A percentile compares a stretch with the other conserved stretches of the same genome.
Conservation (phyloP, 2,888 invertebrate genomes). For the Ophioninae sp. region DNA sequence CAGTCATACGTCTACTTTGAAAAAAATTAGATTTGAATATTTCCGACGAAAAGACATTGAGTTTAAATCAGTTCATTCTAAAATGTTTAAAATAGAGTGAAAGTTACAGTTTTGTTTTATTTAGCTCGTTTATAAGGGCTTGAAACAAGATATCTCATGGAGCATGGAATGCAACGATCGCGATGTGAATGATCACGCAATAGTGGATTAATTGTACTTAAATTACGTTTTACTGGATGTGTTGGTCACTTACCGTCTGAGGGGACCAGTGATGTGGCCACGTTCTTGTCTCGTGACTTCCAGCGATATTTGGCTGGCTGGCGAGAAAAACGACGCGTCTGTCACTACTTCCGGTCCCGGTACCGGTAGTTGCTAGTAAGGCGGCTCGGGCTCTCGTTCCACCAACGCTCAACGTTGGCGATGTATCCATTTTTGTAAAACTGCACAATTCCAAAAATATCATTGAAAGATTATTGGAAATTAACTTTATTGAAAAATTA, state of each 20-base stretch:
- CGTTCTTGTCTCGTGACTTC: conserved; percentile 76
- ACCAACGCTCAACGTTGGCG: conserved; percentile 77
- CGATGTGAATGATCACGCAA: not conserved
- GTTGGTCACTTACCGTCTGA: conserved; percentile 73
- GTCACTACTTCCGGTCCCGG: conserved; percentile 76
- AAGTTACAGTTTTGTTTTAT: no score
- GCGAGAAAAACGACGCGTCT: conserved; percentile 79
- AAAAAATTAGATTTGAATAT: no score
- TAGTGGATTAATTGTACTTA: not conserved
- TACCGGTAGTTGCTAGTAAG: conserved; percentile 75
- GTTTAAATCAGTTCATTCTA: no score
- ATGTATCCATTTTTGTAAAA: conserved; percentile 74
- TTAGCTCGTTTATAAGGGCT: no score
- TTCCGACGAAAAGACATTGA: no score
- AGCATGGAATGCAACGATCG: not conserved
- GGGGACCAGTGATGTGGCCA: conserved; percentile 80
- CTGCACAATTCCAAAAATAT: conserved; percentile 4
- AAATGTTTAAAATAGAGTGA: no score
- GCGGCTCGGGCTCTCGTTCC: conserved; percentile 78
- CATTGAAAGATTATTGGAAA: not conserved
- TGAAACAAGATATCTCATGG: no score
- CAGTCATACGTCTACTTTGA: no score
- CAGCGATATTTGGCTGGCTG: conserved; percentile 68
- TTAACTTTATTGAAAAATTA: no score
- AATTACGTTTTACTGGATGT: not conserved